phyloP scores from a whole-genome alignment of 2,113 vertebrate genomes.

The Propithecus coquereli region DNA sequence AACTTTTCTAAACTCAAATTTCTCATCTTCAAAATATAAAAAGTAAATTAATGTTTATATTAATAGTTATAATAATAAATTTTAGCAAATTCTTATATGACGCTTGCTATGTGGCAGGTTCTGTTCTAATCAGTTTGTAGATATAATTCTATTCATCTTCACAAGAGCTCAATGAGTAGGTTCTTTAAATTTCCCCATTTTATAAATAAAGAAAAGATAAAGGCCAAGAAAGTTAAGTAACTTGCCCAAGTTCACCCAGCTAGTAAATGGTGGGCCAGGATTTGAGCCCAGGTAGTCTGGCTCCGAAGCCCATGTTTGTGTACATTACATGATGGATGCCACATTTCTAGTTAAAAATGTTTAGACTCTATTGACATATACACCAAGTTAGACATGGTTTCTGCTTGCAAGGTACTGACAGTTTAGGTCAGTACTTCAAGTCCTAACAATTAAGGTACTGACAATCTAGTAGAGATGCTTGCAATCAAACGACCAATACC shows the following conservation, averaged over 20 bases:
- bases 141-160: not conserved
- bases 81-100: not conserved
- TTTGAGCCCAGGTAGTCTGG: not conserved
- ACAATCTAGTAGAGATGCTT: not conserved
- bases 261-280: not conserved
- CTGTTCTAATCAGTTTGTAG: not conserved
- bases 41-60: not conserved
- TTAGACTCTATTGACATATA: not conserved
- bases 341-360: not conserved
- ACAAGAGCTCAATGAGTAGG: not conserved
- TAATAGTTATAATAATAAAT: not conserved
- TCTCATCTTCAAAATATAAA: not conserved
- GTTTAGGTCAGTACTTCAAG: not conserved
- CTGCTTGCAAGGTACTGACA: not conserved
- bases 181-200: not conserved
- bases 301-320: not conserved
- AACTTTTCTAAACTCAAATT: not conserved
- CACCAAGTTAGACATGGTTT: not conserved
- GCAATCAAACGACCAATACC: not conserved
- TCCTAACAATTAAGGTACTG: not conserved
- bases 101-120: not conserved
- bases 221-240: not conserved
- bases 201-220: not conserved
- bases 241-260: not conserved
- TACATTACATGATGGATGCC: not conserved